These are phyloP conservation scores for Trachelus tabidus DNA, from an alignment of 2,888 invertebrate genomes.

Conservation along the genomic window DNA sequence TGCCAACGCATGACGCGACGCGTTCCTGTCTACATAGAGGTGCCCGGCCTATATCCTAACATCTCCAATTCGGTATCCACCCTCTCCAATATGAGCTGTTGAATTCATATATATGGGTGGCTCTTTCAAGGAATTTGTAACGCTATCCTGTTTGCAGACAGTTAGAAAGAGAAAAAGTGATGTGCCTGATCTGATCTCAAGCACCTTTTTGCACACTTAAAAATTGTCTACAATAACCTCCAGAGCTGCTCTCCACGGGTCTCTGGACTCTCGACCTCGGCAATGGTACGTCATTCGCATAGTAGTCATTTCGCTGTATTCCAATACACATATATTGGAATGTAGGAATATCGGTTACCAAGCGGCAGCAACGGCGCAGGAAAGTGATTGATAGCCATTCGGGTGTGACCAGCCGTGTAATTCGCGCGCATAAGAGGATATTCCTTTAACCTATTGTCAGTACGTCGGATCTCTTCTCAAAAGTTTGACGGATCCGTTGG, in stretches of 20 bases:
- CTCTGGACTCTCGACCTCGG: background rate
- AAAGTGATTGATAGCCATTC: conserved; percentile 62
- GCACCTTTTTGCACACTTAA: background rate
- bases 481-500: conserved; percentile 47
- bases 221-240: background rate
- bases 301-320: background rate
- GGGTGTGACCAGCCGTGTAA: conserved; percentile 59
- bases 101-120: conserved; percentile 39
- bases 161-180: background rate
- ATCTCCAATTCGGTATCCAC: background rate
- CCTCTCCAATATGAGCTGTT: conserved; percentile 30
- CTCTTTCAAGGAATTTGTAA: conserved; percentile 57
- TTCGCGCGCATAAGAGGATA: conserved; percentile 54
- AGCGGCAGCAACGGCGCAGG: background rate
- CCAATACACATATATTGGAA: background rate
- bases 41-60: background rate
- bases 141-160: conserved; percentile 57
- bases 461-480: conserved; percentile 47
- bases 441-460: conserved; percentile 47
- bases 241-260: background rate
- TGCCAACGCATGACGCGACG: conserved; percentile 15
- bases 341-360: conserved; percentile 15
- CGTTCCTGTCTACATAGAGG: background rate
- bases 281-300: background rate
- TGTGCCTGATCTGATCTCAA: background rate